Base-by-base conservation (phyloP, 2,113 vertebrate species). In the Neotragus moschatus region DNA sequence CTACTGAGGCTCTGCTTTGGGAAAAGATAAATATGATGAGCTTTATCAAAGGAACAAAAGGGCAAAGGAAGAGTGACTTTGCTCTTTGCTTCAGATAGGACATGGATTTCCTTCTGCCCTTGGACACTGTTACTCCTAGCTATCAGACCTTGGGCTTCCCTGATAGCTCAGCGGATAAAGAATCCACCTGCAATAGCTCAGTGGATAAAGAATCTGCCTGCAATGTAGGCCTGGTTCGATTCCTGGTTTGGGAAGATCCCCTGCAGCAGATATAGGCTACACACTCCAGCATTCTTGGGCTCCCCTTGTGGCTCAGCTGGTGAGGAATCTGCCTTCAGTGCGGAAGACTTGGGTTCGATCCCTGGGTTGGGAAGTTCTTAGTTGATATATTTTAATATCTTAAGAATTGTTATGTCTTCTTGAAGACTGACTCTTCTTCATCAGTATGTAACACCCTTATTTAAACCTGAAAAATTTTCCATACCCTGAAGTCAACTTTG, bases 311-410 rank as follows among this genome's bases (percentile, higher is more conserved):
- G n/a, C 63, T 70, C n/a, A 70, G n/a, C 17, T 36, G 63, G n/a
- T 11, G n/a, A 36, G n/a, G 1, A 36, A 39, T 70, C 5, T 23
- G n/a, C 10, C 19, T 39, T 12, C n/a, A 39, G 0, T 21, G 19
- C 2, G 0, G n/a, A 10, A 70, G 66, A 70, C n/a, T 11, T 39
- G n/a, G n/a, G 19, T 39, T 70, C 0, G 5, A 39, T 39, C 19
- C 66, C n/a, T 70, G 19, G 66, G 5, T 6, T 23, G 66, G 66
- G 66, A 39, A 39, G 9, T n/a, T 51, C 30, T 80, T 80, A 51
- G 30, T 33, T 80, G 28, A 51, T 51, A 10, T 80, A 33, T 80
- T 80, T 49, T 51, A 80, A 33, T 49, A 80, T 19, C 11, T 13
- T 80, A 51, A 80, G 28, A 80, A 33, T 33, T 49, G 16, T 12